Evolutionary conservation across 2,888 invertebrate genomes (phyloP).

Genomic region (Drosophila anceps): DNA sequence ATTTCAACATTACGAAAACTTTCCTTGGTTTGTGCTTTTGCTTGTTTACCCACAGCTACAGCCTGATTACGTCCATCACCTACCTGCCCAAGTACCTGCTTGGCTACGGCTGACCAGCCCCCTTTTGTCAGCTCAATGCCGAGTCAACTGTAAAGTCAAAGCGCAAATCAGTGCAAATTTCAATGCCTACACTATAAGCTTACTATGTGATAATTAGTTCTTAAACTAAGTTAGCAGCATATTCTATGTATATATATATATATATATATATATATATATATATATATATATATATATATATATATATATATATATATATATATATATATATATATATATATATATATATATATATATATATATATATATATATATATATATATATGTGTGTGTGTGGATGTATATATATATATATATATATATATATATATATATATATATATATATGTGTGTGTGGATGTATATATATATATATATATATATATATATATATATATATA

Average conservation of each 20-base stretch:
- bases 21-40: conserved; percentile 1
- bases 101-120: conserved; percentile 89
- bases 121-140: conserved; percentile 13
- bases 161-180: conserved; percentile 58
- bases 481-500: conserved; percentile 10
- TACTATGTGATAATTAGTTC: conserved; percentile 78
- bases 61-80: conserved; percentile 94
- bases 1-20: conserved; percentile 10
- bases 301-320: conserved; percentile 13
- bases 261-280: conserved; percentile 9
- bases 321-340: conserved; percentile 13
- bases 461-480: conserved; percentile 14
- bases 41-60: conserved; percentile 88
- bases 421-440: conserved; percentile 13
- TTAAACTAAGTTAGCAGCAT: conserved; percentile 55
- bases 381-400: too few relatives aligned
- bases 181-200: conserved; percentile 64
- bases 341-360: conserved; percentile 10
- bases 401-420: conserved; percentile 12
- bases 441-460: too few relatives aligned
- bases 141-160: conserved; percentile 63
- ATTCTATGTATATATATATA: conserved; percentile 15
- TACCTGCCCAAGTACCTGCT: conserved; percentile 95
- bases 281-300: conserved; percentile 11
- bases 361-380: conserved; percentile 13